A percentile compares a stretch with the other conserved stretches of the same genome.
These are phyloP conservation scores for Melanerpes formicivorus DNA, from an alignment of 2,113 vertebrate species.

Conservation along the genomic window DNA sequence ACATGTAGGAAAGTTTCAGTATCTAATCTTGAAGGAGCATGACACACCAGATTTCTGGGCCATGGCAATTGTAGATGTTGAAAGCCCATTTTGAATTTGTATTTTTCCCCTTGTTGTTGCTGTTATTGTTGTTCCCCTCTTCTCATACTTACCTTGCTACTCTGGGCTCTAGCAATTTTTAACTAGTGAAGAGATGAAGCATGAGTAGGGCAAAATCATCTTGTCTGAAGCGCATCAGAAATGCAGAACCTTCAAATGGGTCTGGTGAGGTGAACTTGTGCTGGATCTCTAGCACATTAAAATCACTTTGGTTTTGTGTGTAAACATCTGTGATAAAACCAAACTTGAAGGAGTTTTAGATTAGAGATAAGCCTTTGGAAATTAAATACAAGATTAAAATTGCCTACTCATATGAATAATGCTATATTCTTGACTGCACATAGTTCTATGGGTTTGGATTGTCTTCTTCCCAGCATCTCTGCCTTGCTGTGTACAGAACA, in stretches of 20 bases:
- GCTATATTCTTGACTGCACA: not conserved
- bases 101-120: too few relatives aligned
- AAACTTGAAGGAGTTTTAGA: not conserved
- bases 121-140: not conserved
- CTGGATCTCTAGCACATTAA: not conserved
- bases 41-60: not conserved
- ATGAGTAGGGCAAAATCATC: not conserved
- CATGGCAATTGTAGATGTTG: not conserved
- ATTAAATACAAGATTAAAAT: not conserved
- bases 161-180: not conserved
- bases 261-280: not conserved
- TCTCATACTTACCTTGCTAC: not conserved
- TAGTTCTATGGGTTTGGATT: not conserved
- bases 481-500: not conserved
- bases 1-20: not conserved
- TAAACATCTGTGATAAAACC: not conserved
- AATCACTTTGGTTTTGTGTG: rapidly evolving
- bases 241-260: not conserved
- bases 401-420: not conserved
- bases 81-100: not conserved
- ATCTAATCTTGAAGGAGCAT: not conserved
- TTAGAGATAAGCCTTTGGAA: not conserved
- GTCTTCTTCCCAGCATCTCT: not conserved
- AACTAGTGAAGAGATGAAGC: not conserved
- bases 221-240: not conserved